Base-by-base conservation (phyloP, 2,888 invertebrate species). In the Adelphocoris suturalis region DNA sequence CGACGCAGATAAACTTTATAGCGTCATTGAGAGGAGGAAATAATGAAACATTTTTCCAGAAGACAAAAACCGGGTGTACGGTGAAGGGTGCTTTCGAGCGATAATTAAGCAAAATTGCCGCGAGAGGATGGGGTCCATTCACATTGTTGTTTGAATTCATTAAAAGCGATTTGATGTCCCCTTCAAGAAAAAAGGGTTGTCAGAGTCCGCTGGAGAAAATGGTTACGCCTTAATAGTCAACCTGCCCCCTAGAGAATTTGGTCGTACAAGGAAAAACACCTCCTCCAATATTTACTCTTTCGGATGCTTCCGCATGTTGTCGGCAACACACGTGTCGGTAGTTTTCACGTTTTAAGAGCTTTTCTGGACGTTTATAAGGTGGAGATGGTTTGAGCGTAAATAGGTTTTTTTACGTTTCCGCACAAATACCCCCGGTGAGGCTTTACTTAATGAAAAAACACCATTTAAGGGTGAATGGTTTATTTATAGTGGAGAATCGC, bases 291-390 rank as follows among this genome's bases (percentile, higher is more conserved):
- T 78, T 78, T 78, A 78, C 78, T 11, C 46, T 78, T 78, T 47
- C 68, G 27, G 68, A 68, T 12, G 68, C 68, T 68, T 68, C 68
- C 68, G 47, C 9, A 4, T 46, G 46, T 1, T n/a, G 78, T 46
- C 46, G 78, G 19, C n/a, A 19, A 4, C 46, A 78, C 78, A 78
- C 78, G 78, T 78, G 78, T 16, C 47, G 78, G 78, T 47, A 37
- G 78, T 78, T 78, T 78, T 78, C 23, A 19, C 78, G 78, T 78
- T 78, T 78, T 78, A 78, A 78, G 78, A 78, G 78, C 37, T 46
- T 46, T 46, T n/a, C n/a, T 16, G 2, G 19, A 23, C 68, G n/a
- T 68, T 68, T 68, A 23, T 7, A n/a, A n/a, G n/a, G n/a, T n/a
- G 68, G 23, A 68, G 68, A 23, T 7, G 11, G 52, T 68, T 27